Base-by-base conservation (phyloP, 2,888 invertebrate species). In the Pantelozetes paolii region DNA sequence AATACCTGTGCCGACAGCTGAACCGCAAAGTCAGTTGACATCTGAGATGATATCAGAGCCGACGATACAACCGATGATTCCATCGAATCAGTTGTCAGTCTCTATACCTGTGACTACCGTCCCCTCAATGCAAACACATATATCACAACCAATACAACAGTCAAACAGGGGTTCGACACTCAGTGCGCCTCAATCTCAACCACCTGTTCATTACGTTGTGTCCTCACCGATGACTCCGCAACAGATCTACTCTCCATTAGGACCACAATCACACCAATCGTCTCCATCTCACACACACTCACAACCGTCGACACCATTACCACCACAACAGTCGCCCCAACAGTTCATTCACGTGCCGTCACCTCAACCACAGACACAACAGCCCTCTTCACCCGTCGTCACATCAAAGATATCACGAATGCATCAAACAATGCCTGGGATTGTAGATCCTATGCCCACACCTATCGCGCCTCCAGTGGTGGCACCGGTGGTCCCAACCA, bases 111-210 rank as follows among this genome's bases (percentile, higher is more conserved):
- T 36, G 36, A 54, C 5, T 54, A 8, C 23, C 54, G 1, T 9
- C 26, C 1, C 54, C 26, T 54, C 54, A 23, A 20, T 40, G 67
- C 2, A 36, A 40, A 36, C 67, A 9, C 36, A 40, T 67, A 20
- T 42, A 40, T 40, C 67, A n/a, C 67, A 67, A 32, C 15, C 40
- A 40, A 20, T 42, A 40, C 67, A 42, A 23, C 67, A 67, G 20
- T 23, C 42, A 6, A 67, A 23, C 23, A 36, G 23, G 23, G 23
- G 42, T 40, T 67, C 67, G 26, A 36, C 67, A 23, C 67, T 40
- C 15, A 67, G 40, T 67, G 36, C 67, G 20, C 67, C 67, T 6
- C 67, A 67, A 67, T 67, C 67, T 67, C 67, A 67, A n/a, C 40
- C 36, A 20, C 23, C 36, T 13, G 40, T 67, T 0, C 67, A 67